These are phyloP conservation scores for Blastomussa wellsi DNA, from an alignment of 92 coral and sea anemone species.

Conservation along the genomic window DNA sequence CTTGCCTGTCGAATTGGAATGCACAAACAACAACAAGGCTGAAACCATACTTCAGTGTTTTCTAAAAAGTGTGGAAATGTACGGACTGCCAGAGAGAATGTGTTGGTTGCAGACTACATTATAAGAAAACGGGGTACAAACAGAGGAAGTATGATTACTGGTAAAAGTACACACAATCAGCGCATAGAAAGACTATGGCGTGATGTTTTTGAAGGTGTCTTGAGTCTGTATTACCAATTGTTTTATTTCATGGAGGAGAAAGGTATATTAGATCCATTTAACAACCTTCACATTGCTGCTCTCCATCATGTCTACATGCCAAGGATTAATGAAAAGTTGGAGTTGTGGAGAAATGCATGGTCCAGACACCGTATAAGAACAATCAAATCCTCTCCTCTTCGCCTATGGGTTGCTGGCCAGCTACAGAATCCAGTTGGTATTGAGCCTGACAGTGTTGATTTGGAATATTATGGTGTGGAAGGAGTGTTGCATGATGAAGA, in stretches of 20 bases:
- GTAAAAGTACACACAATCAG: conserved; percentile 60
- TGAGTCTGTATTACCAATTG: too few species aligned
- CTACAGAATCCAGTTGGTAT: conserved; percentile 62
- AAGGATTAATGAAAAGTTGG: conserved; percentile 52
- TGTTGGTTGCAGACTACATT: conserved; percentile 70
- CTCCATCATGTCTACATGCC: conserved; percentile 64
- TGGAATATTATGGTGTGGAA: conserved; percentile 58
- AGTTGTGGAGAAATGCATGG: conserved; percentile 61
- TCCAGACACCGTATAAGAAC: conserved; percentile 57
- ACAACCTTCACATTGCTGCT: conserved; percentile 65
- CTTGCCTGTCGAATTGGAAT: conserved; percentile 54
- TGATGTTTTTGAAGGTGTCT: conserved; percentile 62
- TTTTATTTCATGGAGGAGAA: too few species aligned
- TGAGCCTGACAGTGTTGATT: conserved; percentile 34
- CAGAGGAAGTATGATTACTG: conserved; percentile 57
- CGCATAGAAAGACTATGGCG: conserved; percentile 60
- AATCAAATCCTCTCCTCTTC: conserved; percentile 59
- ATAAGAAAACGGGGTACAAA: conserved; percentile 49
- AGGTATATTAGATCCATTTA: too few species aligned
- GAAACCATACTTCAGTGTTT: conserved; percentile 54
- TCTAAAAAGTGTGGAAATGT: conserved; percentile 53
- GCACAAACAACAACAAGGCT: conserved; percentile 57
- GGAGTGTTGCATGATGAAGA: conserved; percentile 39
- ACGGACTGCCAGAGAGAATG: conserved; percentile 76
- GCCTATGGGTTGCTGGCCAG: conserved; percentile 70